A percentile compares a stretch with the other conserved stretches of the same genome.
Conservation (phyloP, 2,888 invertebrate genomes). For the Drosophila putrida region DNA sequence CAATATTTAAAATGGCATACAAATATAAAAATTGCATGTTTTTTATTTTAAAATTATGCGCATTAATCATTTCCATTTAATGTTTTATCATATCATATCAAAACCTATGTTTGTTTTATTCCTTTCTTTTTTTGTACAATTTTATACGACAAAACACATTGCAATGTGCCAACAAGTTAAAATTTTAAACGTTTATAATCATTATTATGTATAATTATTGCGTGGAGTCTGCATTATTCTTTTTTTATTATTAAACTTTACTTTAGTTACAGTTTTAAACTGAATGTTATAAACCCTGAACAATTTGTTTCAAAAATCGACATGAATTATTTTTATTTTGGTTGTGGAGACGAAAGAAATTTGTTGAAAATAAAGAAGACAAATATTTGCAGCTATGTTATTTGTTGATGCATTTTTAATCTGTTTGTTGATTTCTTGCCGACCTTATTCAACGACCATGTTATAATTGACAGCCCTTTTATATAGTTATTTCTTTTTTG, state of each 20-base stretch:
- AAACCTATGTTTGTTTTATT: conserved; percentile 61
- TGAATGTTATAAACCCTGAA: conserved; percentile 66
- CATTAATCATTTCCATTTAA: conserved; percentile 13
- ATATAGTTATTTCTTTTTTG: conserved; percentile 1
- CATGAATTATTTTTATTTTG: conserved; percentile 50
- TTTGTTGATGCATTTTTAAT: conserved; percentile 49
- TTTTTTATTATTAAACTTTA: conserved; percentile 45
- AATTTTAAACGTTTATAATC: conserved; percentile 73
- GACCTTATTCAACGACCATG: conserved; percentile 39
- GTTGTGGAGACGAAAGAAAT: conserved; percentile 36
- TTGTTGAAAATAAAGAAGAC: conserved; percentile 11
- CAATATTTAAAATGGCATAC: conserved; percentile 80
- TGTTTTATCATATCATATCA: conserved; percentile 75
- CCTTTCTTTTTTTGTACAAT: conserved; percentile 56
- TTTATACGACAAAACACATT: conserved; percentile 68
- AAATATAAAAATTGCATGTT: conserved; percentile 23
- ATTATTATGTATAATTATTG: conserved; percentile 62
- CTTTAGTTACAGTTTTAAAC: conserved; percentile 65
- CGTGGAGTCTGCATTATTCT: conserved; percentile 62
- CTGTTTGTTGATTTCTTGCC: conserved; percentile 39
- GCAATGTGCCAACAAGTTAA: conserved; percentile 76
- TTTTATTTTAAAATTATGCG: conserved; percentile 50
- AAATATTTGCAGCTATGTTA: conserved; percentile 50
- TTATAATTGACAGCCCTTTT: conserved; percentile 60
- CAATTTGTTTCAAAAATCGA: conserved; percentile 54